These are phyloP conservation scores for Hozukius guyotensis DNA, from an alignment of 2,797 vertebrate genomes.

Conservation along the genomic window DNA sequence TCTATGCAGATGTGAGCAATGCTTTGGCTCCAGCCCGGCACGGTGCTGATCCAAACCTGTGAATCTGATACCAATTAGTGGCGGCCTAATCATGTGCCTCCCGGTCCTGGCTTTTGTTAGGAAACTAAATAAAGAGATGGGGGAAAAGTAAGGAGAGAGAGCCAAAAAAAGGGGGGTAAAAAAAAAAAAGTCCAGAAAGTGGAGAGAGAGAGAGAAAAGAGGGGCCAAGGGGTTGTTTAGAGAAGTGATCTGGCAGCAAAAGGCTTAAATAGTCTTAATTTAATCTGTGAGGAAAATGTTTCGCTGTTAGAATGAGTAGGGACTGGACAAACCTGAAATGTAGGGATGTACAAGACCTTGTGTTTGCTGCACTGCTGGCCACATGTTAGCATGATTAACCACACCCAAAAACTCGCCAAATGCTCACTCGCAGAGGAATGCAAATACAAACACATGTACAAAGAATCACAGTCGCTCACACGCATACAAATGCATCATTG, in stretches of 20 bases:
- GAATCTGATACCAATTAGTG: slow-evolving; percentile 84
- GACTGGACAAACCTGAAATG: slow-evolving; percentile 24
- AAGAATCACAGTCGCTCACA: slow-evolving; percentile 10
- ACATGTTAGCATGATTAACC: slow-evolving; percentile 41
- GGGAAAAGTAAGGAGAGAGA: slow-evolving; percentile 36
- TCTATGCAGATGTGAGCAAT: slow-evolving; percentile 71
- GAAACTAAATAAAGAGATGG: slow-evolving; percentile 52
- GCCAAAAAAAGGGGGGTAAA: slow-evolving; percentile 19
- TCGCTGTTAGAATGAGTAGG: not conserved
- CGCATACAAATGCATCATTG: slow-evolving; percentile 55
- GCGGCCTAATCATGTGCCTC: slow-evolving; percentile 75
- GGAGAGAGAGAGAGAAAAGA: slow-evolving; percentile 19
- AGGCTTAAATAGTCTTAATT: slow-evolving; percentile 43
- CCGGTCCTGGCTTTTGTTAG: slow-evolving; percentile 72
- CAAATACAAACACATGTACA: slow-evolving; percentile 24
- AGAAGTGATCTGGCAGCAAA: slow-evolving; percentile 67
- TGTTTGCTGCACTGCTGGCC: slow-evolving; percentile 3
- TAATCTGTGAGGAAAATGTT: slow-evolving; percentile 53
- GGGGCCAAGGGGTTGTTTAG: slow-evolving; percentile 49
- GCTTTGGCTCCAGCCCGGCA: slow-evolving; percentile 56
- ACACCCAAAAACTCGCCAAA: slow-evolving; percentile 19
- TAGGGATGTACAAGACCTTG: not conserved
- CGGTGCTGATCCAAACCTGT: slow-evolving; percentile 72
- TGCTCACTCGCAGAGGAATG: slow-evolving; percentile 3
- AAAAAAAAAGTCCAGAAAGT: slow-evolving; percentile 31